Percentiles rank a stretch among this genome's conserved stretches.
These are phyloP conservation scores for Prochilodus magdalenae DNA, from an alignment of 2,113 vertebrate genomes.

Conservation along the genomic window DNA sequence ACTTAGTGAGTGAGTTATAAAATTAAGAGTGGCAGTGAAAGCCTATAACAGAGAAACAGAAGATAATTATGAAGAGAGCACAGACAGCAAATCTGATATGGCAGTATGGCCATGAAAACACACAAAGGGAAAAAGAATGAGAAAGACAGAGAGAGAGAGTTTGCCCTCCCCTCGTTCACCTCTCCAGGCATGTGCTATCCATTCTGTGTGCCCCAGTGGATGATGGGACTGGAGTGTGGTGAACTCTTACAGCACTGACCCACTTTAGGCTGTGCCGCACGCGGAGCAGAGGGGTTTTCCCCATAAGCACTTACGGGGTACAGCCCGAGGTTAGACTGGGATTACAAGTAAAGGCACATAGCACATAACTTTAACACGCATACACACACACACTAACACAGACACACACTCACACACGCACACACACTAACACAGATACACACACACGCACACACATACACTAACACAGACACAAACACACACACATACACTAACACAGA, in stretches of 20 bases:
- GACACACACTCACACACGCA: conserved; percentile 36
- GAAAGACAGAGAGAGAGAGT: neutral
- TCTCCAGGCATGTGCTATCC: conserved; percentile 28
- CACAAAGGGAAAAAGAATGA: neutral
- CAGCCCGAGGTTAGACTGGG: neutral
- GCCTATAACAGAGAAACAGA: neutral
- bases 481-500: neutral
- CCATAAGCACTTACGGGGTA: neutral
- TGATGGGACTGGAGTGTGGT: neutral
- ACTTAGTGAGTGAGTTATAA: neutral
- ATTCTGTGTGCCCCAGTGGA: conserved; percentile 31
- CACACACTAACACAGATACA: conserved; percentile 30
- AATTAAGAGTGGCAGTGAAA: neutral
- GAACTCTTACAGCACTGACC: conserved; percentile 40
- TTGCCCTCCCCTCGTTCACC: neutral
- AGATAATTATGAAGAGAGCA: neutral
- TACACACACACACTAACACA: neutral
- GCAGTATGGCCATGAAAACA: neutral
- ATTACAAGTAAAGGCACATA: conserved; percentile 45
- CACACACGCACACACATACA: no score
- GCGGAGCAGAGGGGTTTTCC: neutral
- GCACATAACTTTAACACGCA: conserved; percentile 34
- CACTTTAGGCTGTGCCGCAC: conserved; percentile 25
- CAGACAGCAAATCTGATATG: no score
- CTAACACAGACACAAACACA: no score